Base-by-base conservation (phyloP, 2,888 invertebrate species). In the Mythimna ferrago region DNA sequence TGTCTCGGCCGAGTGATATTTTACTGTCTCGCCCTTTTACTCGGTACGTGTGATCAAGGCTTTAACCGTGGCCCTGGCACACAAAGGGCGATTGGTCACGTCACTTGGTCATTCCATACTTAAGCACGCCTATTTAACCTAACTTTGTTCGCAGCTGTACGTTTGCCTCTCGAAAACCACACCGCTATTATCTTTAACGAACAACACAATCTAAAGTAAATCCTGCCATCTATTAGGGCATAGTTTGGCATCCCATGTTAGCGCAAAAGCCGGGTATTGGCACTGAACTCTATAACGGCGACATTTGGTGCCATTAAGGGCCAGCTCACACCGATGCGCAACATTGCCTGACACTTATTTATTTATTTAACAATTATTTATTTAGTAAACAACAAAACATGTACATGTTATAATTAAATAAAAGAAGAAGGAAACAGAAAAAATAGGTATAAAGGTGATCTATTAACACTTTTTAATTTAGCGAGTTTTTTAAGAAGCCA, bases 191-290 rank as follows among this genome's bases (percentile, higher is more conserved):
- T 56, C 38, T 53, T 79, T 58, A 66, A 77, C 62, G 73, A 78
- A 79, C 82, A 66, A 71, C 63, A 70, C 70, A 75, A 80, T 80
- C 83, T 81, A 80, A 74, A 80, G 54, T 65, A 35, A 75, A 83
- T 57, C 57, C 56, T 6, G 7, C 73, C 76, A 65, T 76, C 9
- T 60, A 85, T 76, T 75, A 56, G 41, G 64, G 7, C 54, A 32
- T 38, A 71, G 74, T 75, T 78, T 77, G 81, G 73, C 81, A 66
- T 62, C 26, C 67, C 57, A 32, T 58, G 53, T 48, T 71, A 75
- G 65, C 11, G n/a, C 67, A 54, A 83, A 83, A 67, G 64, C 83
- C 44, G 14, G 54, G 41, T 70, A 80, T 83, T 81, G 83, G 83
- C 83, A 86, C 68, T 71, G 63, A 71, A 67, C 44, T 35, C 65